phyloP scores from a whole-genome alignment of 2,888 invertebrate genomes.

The Rhopalosiphum nymphaeae region DNA sequence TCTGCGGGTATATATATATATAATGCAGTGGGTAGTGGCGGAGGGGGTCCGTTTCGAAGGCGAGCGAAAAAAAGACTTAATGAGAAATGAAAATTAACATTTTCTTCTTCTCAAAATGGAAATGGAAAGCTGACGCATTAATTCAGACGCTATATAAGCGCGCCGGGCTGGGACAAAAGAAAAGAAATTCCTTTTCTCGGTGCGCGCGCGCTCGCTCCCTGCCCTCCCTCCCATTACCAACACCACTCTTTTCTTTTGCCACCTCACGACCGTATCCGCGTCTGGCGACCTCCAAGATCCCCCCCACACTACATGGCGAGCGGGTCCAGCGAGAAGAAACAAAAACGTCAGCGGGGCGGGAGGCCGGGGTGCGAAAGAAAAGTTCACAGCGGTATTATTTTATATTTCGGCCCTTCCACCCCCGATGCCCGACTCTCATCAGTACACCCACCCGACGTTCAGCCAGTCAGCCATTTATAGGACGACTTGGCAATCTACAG shows the following conservation, averaged over 20 bases:
- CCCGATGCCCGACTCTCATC: background rate
- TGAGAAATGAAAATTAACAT: conserved; percentile 65
- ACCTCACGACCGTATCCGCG: conserved; percentile 36
- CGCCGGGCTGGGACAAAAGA: conserved; percentile 59
- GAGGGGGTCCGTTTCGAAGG: conserved; percentile 60
- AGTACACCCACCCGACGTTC: background rate
- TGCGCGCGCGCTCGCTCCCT: background rate
- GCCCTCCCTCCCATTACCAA: background rate
- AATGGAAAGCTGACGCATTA: conserved; percentile 65
- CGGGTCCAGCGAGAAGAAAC: conserved; percentile 59
- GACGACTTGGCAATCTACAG: conserved; percentile 64
- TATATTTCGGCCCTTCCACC: conserved; percentile 64
- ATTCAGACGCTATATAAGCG: conserved; percentile 64
- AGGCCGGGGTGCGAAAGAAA: conserved; percentile 56
- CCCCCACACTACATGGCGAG: background rate
- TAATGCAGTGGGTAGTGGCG: background rate
- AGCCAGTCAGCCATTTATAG: conserved; percentile 47
- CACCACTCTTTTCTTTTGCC: conserved; percentile 56
- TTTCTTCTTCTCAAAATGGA: conserved; percentile 65
- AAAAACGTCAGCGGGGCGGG: conserved; percentile 42
- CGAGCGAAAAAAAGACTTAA: conserved; percentile 64
- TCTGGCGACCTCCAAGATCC: background rate
- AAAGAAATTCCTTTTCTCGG: conserved; percentile 61
- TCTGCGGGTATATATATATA: background rate
- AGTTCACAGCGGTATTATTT: conserved; percentile 64